Conservation (phyloP, 2,888 invertebrate genomes). For the Chromoteleia sp. region DNA sequence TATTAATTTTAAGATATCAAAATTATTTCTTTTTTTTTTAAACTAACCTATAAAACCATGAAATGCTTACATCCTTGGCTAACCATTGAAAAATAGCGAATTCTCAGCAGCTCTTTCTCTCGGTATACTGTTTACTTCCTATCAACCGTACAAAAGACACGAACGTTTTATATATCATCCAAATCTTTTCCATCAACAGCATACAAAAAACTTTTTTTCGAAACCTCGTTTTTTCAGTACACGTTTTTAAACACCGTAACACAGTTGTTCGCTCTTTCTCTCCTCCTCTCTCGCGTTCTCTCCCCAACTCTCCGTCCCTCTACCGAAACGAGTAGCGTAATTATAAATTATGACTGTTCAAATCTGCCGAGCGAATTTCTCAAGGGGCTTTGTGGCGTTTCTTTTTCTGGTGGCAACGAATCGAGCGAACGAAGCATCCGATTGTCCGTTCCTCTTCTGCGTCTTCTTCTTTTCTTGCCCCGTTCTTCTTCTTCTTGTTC, state of each 20-base stretch:
- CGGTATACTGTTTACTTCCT: no score
- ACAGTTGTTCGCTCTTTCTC: conserved; percentile 44
- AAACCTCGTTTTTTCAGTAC: conserved; percentile 5
- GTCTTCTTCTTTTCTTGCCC: conserved; percentile 33
- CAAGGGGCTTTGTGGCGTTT: conserved; percentile 57
- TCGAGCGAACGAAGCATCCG: conserved; percentile 34
- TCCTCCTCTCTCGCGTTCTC: no score
- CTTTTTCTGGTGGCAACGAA: conserved; percentile 44
- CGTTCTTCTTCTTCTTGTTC: conserved; percentile 14
- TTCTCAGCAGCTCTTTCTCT: no score
- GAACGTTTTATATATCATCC: no score
- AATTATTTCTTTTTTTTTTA: no score
- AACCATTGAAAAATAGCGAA: no score
- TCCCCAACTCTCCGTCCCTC: background rate
- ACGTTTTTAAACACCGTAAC: conserved; percentile 53
- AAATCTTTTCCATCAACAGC: background rate
- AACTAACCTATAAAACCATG: no score
- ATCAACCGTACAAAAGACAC: no score
- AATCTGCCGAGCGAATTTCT: conserved; percentile 60
- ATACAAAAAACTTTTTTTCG: conserved; percentile 22
- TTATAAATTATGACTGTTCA: conserved; percentile 69
- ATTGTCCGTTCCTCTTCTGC: conserved; percentile 23
- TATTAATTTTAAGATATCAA: no score
- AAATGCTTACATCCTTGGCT: no score
- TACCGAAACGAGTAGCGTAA: conserved; percentile 47